A percentile compares a stretch with the other conserved stretches of the same genome.
Conservation (phyloP, 2,888 invertebrate species). For the Parthenolecanium corni region DNA sequence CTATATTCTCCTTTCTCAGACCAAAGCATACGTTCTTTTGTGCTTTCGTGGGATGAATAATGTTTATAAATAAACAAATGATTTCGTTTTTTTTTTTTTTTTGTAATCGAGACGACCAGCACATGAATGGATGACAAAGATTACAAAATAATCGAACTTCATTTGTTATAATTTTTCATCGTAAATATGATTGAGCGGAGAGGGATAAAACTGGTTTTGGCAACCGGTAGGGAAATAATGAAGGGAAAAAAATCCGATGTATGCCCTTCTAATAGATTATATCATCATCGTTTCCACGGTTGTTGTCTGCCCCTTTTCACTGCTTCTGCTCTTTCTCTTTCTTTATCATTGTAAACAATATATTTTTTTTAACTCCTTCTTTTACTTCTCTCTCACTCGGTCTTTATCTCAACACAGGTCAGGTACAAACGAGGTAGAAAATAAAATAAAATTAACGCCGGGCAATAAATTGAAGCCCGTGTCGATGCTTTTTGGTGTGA, state of each 20-base stretch:
- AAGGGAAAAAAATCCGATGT: too few relatives aligned
- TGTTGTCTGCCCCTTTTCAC: not conserved
- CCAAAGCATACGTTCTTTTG: too few relatives aligned
- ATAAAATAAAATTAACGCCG: conserved; percentile 8
- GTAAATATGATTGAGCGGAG: too few relatives aligned
- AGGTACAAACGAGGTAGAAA: conserved; percentile 7
- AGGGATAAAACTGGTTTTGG: conserved; percentile 2
- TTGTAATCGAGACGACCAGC: not conserved
- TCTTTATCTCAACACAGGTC: not conserved
- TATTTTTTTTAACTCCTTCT: too few relatives aligned
- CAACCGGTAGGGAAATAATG: not conserved
- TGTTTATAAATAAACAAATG: too few relatives aligned
- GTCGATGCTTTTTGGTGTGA: conserved; percentile 3
- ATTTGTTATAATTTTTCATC: not conserved
- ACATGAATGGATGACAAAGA: not conserved
- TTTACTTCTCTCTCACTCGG: too few relatives aligned
- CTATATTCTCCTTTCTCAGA: too few relatives aligned
- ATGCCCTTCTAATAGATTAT: conserved; percentile 2
- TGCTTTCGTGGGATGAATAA: too few relatives aligned
- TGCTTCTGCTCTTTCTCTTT: too few relatives aligned
- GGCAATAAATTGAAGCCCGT: conserved; percentile 5
- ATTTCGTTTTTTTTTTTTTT: not conserved
- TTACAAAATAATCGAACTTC: not conserved
- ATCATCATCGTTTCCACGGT: not conserved
- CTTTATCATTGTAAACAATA: too few relatives aligned